A percentile compares a stretch with the other conserved stretches of the same genome.
These are phyloP conservation scores for Lepidochitona cinerea DNA, from an alignment of 2,888 invertebrate genomes.

Conservation along the genomic window DNA sequence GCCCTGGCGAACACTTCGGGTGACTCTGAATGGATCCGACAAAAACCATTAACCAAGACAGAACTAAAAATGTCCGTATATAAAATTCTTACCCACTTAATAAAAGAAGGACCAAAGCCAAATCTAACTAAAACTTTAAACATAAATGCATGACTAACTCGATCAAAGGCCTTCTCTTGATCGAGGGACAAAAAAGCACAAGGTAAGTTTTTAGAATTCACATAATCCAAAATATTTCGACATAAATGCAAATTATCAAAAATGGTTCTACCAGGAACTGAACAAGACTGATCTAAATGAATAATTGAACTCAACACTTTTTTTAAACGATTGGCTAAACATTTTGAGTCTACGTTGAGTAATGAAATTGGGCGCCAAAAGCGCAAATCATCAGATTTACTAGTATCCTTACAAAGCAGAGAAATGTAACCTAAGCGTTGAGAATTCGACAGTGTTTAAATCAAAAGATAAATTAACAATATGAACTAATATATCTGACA, in stretches of 20 bases:
- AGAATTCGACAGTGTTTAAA: neutral
- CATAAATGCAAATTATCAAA: conserved; percentile 13
- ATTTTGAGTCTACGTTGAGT: conserved; percentile 12
- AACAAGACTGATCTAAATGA: conserved; percentile 15
- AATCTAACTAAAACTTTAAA: neutral
- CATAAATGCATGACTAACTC: conserved; percentile 13
- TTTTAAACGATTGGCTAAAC: conserved; percentile 13
- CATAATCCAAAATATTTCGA: conserved; percentile 20
- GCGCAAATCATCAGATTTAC: neutral
- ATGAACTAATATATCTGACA: neutral
- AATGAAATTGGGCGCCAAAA: conserved; percentile 19
- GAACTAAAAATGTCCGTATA: neutral
- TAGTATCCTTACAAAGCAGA: conserved; percentile 3
- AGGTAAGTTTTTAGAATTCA: neutral
- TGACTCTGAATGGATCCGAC: neutral
- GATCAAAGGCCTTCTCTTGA: conserved; percentile 22
- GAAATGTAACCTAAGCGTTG: conserved; percentile 1
- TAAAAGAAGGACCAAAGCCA: conserved; percentile 11
- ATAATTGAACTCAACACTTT: conserved; percentile 12
- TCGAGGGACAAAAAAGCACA: conserved; percentile 8
- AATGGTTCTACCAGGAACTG: conserved; percentile 11
- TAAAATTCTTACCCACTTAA: conserved; percentile 4
- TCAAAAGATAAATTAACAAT: conserved; percentile 1
- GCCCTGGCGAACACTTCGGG: conserved; percentile 17
- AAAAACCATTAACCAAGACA: conserved; percentile 12